These are phyloP conservation scores for Pholis gunnellus DNA, from an alignment of 2,113 vertebrate species.

Conservation along the genomic window DNA sequence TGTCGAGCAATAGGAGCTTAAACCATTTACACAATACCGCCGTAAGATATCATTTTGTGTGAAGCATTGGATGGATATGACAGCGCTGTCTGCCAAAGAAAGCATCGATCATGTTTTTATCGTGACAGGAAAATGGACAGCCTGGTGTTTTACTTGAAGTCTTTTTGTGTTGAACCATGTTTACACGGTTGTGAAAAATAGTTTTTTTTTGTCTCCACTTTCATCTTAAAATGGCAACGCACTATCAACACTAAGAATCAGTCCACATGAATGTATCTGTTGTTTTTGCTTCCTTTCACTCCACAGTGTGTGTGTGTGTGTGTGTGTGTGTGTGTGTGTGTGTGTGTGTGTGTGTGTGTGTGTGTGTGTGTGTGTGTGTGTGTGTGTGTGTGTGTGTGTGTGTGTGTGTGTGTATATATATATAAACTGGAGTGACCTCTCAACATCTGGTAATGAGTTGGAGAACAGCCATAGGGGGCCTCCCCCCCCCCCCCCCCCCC, in stretches of 20 bases:
- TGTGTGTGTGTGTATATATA: constrained; percentile 8
- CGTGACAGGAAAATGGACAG: constrained; percentile 14
- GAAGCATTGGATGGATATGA: constrained; percentile 9
- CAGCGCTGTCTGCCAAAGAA: constrained; percentile 25
- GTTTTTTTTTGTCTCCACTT: constrained; percentile 12
- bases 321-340: constrained; percentile 17
- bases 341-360: constrained; percentile 11
- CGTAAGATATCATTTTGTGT: neutral
- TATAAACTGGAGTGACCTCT: constrained; percentile 58
- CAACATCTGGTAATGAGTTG: constrained; percentile 77
- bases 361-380: constrained; percentile 13
- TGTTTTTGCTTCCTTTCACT: constrained; percentile 22
- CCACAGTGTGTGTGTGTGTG: constrained; percentile 11
- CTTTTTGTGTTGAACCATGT: constrained; percentile 34
- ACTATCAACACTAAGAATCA: constrained; percentile 58
- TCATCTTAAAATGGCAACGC: constrained; percentile 42
- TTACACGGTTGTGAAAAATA: constrained; percentile 32
- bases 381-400: constrained; percentile 18
- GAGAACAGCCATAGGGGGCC: constrained; percentile 49
- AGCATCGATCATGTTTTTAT: constrained; percentile 25
- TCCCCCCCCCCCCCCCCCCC: constrained; percentile 2
- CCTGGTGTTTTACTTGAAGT: constrained; percentile 57
- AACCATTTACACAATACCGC: constrained; percentile 1
- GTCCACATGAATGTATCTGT: constrained; percentile 71
- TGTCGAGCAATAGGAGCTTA: constrained; percentile 38